These are phyloP conservation scores for Micronisus gabar DNA, from an alignment of 2,113 vertebrate genomes.

Conservation along the genomic window DNA sequence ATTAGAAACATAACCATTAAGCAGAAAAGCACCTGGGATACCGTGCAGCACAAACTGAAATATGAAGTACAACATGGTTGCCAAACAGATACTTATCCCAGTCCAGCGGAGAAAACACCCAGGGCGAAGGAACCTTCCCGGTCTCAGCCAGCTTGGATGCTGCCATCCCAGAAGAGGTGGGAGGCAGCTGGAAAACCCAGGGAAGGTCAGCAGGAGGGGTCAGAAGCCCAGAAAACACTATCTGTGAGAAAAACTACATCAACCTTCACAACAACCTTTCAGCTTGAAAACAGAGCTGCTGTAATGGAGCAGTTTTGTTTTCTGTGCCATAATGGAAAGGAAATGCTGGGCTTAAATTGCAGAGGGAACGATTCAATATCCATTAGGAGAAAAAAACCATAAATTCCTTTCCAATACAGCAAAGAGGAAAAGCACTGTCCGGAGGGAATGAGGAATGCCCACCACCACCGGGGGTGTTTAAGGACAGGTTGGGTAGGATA, in stretches of 20 bases:
- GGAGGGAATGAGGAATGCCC: not conserved
- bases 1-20: not conserved
- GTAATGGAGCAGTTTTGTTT: not conserved
- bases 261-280: not conserved
- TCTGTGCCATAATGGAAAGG: not conserved
- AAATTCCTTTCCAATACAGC: not conserved
- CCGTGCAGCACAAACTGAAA: not conserved
- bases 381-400: not conserved
- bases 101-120: not conserved
- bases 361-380: not conserved
- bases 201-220: not conserved
- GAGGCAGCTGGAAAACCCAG: not conserved
- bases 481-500: not conserved
- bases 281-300: not conserved
- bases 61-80: not conserved
- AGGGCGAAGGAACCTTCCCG: not conserved
- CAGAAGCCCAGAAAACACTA: not conserved
- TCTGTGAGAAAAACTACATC: not conserved
- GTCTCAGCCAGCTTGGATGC: not conserved
- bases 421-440: not conserved
- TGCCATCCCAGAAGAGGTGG: not conserved
- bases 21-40: not conserved
- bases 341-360: not conserved
- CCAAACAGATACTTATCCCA: not conserved
- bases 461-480: not conserved